Evolutionary conservation across 2,888 invertebrate genomes (phyloP), one percentile per base, ranked within the genome.

Genomic region (Thelaira solivaga): DNA sequence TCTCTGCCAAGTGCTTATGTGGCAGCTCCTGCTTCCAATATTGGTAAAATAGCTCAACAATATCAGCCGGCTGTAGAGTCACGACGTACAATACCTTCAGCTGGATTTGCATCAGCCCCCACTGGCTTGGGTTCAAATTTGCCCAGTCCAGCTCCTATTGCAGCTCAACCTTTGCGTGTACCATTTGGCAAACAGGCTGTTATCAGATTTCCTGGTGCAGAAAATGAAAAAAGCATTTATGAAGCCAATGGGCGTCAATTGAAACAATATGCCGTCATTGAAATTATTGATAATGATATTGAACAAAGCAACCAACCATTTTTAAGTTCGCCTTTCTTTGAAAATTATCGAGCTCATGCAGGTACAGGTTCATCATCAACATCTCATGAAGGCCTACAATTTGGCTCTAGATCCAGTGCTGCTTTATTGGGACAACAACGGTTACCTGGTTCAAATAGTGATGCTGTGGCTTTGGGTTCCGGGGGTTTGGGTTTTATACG

Each of bases 201-300:
- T 16, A 81, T 86, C 13, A 78, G 79, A 1, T 84, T 82, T 20
- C 74, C 80, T 2, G 31, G 18, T 2, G 6, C 39, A 5, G 13
- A 11, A 16, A 36, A 10, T 8, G 31, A 7, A 11, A 2, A 7
- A 18, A n/a, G 8, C 13, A n/a, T n/a, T n/a, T 62, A 31, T 16
- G 57, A 55, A 22, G 41, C 18, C 67, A 84, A 87, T 75, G 88
- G 88, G 2, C 85, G 89, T 2, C 83, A 86, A 59, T 67, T 89
- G 59, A 89, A 89, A 74, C 89, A 89, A 71, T 89, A 89, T 61
- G 85, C 87, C n/a, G 89, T 89, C 24, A 84, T 88, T 55, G 89
- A 89, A 80, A 82, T 86, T 31, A 87, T 88, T 29, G 86, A 86
- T 64, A 88, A 88, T 65, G 89, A 89, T 43, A 85, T 88, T 51